Evolutionary conservation across 2,888 invertebrate genomes (phyloP), one percentile per base, ranked within the genome.

Genomic region (Camptogramma bilineatum): DNA sequence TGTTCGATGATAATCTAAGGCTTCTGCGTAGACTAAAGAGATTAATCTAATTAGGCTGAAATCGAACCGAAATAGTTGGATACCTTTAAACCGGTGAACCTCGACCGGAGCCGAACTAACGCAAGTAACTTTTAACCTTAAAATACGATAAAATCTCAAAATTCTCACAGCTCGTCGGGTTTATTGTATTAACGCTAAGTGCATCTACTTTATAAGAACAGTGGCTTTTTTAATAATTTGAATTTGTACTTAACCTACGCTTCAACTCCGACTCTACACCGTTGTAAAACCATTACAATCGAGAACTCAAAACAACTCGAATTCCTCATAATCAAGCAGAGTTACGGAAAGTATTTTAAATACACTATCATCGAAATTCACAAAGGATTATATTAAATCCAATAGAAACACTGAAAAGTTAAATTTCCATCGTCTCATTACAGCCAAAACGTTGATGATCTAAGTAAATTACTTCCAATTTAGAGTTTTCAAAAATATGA

Each of bases 141-240:
- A 88, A 85, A 86, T 89, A 92, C 91, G 92, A 91, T 93, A 92
- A 93, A 92, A 93, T 92, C 92, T 93, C 93, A 91, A 91, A 93
- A 91, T 91, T 87, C 87, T 93, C 93, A 93, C 93, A 93, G 93
- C 92, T 93, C 93, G 82, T 93, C 91, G 89, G 92, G 87, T 91
- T 92, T 91, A 92, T 92, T 91, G 88, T 91, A 87, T 88, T 87
- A 83, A 90, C 87, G 87, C 92, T 93, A 93, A 88, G 93, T 93
- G 93, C 92, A 92, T 81, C 93, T 93, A 93, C 93, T 82, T 90
- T 91, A 91, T 90, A 88, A 92, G 92, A 93, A 93, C 91, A 93
- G 93, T 93, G 93, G 91, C 87, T 64, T 70, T 61, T 87, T 89
- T 90, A 88, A 89, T 92, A 90, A 90, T 87, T 91, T 91, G 88